phyloP scores from a whole-genome alignment of 2,797 vertebrate species.

The Trichosurus vulpecula region DNA sequence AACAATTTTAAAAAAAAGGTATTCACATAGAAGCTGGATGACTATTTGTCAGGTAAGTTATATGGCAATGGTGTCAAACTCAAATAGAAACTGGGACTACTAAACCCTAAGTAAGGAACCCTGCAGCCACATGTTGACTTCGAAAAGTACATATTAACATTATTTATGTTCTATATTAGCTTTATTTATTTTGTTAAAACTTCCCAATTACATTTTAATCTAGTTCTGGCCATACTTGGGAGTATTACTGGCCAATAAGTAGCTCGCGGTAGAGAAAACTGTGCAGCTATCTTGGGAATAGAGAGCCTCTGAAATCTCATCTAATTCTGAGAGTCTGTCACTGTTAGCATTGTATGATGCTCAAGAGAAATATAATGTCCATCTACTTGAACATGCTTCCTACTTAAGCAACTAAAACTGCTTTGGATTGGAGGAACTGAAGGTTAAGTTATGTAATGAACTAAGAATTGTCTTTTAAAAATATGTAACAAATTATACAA shows the following conservation, averaged over 20 bases:
- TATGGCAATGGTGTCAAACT: background rate
- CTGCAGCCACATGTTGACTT: background rate
- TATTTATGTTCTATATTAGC: background rate
- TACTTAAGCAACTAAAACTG: background rate
- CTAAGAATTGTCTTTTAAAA: background rate
- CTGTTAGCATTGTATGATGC: background rate
- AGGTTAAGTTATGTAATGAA: background rate
- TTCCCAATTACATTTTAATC: background rate
- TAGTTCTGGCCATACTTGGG: background rate
- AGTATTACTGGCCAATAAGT: background rate
- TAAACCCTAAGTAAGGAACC: background rate
- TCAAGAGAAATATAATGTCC: background rate
- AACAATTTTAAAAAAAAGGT: background rate
- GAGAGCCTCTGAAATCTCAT: background rate
- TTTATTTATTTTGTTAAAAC: background rate
- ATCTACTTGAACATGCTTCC: background rate
- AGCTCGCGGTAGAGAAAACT: background rate
- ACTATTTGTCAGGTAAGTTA: background rate
- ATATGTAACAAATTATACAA: background rate
- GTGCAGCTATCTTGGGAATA: background rate
- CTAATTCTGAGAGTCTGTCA: background rate
- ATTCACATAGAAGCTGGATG: background rate
- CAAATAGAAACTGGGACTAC: background rate
- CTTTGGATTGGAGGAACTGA: background rate
- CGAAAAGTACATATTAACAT: background rate